phyloP scores from a whole-genome alignment of 2,113 vertebrate genomes.

The Galbula dea region DNA sequence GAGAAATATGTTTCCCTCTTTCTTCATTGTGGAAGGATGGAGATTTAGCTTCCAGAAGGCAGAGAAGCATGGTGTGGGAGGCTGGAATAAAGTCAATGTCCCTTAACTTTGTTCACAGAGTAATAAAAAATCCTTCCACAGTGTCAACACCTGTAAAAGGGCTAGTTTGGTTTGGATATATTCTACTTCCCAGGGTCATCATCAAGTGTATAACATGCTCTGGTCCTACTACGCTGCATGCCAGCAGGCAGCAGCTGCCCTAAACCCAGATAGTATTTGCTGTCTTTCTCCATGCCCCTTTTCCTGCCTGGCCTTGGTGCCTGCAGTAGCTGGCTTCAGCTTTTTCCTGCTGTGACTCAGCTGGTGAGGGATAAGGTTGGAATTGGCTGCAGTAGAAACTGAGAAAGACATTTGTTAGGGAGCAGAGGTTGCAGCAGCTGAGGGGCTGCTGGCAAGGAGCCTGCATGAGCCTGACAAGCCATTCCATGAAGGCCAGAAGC shows the following conservation, averaged over 20 bases:
- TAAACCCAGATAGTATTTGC: background rate
- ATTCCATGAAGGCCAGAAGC: background rate
- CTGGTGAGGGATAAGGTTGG: background rate
- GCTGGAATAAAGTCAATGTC: background rate
- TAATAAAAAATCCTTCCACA: background rate
- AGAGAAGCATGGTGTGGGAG: background rate
- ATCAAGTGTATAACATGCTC: background rate
- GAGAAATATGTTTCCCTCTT: background rate
- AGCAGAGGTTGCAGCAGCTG: background rate
- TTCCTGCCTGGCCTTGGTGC: background rate
- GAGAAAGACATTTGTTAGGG: background rate
- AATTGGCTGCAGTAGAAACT: background rate
- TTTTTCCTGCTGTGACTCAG: background rate
- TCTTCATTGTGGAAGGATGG: background rate
- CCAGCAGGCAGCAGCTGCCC: background rate
- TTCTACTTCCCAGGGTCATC: background rate
- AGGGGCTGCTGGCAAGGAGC: constrained; percentile 7
- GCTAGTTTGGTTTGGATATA: background rate
- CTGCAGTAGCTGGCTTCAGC: background rate
- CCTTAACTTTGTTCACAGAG: background rate
- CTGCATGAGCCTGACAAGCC: background rate
- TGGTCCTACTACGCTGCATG: background rate
- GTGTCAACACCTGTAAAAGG: background rate
- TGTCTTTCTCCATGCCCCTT: background rate
- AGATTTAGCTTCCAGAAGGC: background rate